Base-by-base conservation (phyloP, 2,888 invertebrate species). In the Lasioglossum pauxillum region DNA sequence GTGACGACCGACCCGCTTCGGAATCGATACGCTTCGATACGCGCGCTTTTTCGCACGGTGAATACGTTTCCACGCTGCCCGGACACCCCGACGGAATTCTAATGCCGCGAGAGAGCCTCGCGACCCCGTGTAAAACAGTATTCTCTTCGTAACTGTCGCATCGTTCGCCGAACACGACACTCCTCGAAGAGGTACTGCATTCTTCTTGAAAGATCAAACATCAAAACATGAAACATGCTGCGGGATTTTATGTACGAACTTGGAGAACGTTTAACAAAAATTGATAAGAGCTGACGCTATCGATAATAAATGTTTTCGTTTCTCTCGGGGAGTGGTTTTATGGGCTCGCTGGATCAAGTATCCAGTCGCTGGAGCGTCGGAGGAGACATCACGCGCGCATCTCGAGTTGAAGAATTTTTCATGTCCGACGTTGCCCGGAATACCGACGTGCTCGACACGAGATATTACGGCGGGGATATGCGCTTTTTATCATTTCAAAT, bases 31-130 rank as follows among this genome's bases (percentile, higher is more conserved):
- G 31, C 64, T 16, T 19, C 19, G 44, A 14, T 4, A 35, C 46
- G 71, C 71, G 27, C 14, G 69, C 19, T 23, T 53, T 78, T 72
- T 60, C 49, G 41, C 35, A 38, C 71, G n/a, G 31, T n/a, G 46
- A 75, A 75, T 49, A 75, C 75, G 64, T 75, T 80, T 64, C 84
- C 83, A 75, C 83, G 75, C 80, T 83, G 75, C 84, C 83, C 83
- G 71, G 16, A 53, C 35, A 46, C 14, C n/a, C n/a, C 41, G 23
- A 41, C n/a, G 23, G 31, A 35, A 49, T 46, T 60, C 74, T 53
- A 67, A 16, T 14, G 38, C 19, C 31, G 57, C n/a, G 57, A 12
- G 12, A 57, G 4, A 57, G n/a, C 10, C 23, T 53, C 7, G 5
- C 49, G 7, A 2, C 7, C 2, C 8, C 19, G 10, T 4, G 10